Evolutionary conservation across 2,888 invertebrate genomes (phyloP).

Genomic region (Agriotes lineatus): DNA sequence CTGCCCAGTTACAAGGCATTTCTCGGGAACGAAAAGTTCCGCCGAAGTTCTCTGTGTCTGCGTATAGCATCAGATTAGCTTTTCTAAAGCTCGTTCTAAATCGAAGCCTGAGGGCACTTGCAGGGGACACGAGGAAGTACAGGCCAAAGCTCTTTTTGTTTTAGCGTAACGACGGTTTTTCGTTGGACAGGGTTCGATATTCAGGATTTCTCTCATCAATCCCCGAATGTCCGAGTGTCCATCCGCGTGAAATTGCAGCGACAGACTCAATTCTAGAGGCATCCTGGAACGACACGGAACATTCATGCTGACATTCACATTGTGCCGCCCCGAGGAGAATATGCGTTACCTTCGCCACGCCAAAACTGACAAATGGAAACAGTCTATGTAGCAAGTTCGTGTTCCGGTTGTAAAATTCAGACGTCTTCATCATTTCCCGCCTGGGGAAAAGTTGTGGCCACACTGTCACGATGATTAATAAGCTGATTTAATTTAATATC

Average conservation of each 20-base stretch:
- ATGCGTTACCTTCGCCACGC: conserved; percentile 10
- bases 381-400: conserved; percentile 12
- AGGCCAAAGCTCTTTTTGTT: conserved; percentile 5
- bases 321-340: conserved; percentile 12
- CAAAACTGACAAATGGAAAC: conserved; percentile 26
- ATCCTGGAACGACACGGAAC: conserved; percentile 35
- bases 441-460: conserved; percentile 6
- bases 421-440: conserved; percentile 14
- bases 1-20: neutral
- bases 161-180: neutral
- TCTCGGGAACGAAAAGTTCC: no score
- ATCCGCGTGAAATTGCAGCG: conserved; percentile 40
- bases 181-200: neutral
- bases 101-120: no score
- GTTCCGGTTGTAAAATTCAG: conserved; percentile 18
- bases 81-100: no score
- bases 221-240: conserved; percentile 36
- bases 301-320: conserved; percentile 38
- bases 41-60: no score
- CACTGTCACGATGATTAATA: conserved; percentile 2
- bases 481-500: neutral
- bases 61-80: no score
- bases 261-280: conserved; percentile 37
- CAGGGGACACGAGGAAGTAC: neutral
- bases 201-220: conserved; percentile 32